These are phyloP conservation scores for Dendrolimus pini DNA, from an alignment of 2,888 invertebrate species.

Conservation along the genomic window DNA sequence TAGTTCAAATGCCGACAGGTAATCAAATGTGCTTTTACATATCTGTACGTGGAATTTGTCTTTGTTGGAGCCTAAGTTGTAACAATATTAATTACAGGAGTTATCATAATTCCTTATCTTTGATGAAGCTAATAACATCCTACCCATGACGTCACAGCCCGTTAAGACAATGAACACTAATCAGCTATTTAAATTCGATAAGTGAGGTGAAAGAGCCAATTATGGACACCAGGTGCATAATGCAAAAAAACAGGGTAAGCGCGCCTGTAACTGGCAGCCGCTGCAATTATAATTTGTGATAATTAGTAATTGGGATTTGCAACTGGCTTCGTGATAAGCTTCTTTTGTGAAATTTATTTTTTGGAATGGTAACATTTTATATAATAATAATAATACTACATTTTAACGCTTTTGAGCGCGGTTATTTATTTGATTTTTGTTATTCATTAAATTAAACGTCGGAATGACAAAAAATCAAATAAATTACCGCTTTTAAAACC, in stretches of 20 bases:
- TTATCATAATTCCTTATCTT: no score
- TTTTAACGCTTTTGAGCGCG: no score
- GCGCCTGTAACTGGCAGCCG: neutral
- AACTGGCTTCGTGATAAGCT: slow-evolving; percentile 6
- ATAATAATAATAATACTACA: no score
- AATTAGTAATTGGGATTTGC: slow-evolving; percentile 10
- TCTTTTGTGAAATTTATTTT: neutral
- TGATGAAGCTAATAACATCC: neutral
- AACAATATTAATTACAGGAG: no score
- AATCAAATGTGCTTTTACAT: no score
- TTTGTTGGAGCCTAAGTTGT: no score
- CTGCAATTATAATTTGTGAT: slow-evolving; percentile 1
- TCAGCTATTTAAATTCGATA: neutral
- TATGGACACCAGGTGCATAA: slow-evolving; percentile 3
- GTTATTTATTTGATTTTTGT: no score
- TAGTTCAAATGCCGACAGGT: no score
- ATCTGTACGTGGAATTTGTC: no score
- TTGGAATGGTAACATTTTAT: neutral
- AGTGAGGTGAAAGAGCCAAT: slow-evolving; percentile 3
- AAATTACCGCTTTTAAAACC: no score
- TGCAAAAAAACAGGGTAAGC: slow-evolving; percentile 14
- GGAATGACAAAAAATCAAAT: no score
- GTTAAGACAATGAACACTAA: neutral
- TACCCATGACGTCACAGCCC: neutral
- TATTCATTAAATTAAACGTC: no score